Conservation (phyloP, 1,140 invertebrate species). For the Stratiolaelaps scimitus region DNA sequence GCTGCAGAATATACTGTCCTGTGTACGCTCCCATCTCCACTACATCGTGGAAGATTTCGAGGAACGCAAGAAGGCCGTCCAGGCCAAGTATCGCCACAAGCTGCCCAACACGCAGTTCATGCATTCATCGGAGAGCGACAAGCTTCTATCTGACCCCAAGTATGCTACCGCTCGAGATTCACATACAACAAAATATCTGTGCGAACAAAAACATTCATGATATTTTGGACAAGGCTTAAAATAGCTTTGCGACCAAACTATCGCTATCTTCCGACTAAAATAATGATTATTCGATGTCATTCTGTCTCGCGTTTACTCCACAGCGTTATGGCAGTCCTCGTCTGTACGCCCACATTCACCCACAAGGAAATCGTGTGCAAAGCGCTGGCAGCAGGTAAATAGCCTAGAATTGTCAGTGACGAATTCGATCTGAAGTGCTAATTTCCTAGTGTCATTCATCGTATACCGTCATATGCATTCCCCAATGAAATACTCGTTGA, state of each 20-base stretch:
- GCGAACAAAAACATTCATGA: too few relatives aligned
- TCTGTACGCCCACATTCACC: conserved; percentile 50
- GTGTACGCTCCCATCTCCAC: conserved; percentile 11
- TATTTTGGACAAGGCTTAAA: too few relatives aligned
- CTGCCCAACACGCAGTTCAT: conserved; percentile 3
- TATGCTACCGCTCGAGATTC: too few relatives aligned
- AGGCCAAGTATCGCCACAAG: conserved; percentile 13
- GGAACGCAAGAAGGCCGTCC: neutral
- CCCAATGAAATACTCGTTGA: too few relatives aligned
- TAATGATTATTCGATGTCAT: conserved; percentile 12
- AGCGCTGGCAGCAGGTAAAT: conserved; percentile 48
- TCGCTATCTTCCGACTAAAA: too few relatives aligned
- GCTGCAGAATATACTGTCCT: conserved; percentile 14
- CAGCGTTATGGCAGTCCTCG: conserved; percentile 48
- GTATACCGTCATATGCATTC: too few relatives aligned
- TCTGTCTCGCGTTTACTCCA: conserved; percentile 27
- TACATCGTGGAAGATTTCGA: conserved; percentile 12
- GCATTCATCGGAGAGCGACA: too few relatives aligned
- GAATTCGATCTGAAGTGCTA: neutral
- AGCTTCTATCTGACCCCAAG: too few relatives aligned
- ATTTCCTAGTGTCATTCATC: neutral
- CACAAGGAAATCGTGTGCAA: conserved; percentile 51
- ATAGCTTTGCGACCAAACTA: too few relatives aligned
- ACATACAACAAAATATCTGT: too few relatives aligned
- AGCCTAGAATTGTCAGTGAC: too few relatives aligned